phyloP scores from a whole-genome alignment of 2,113 vertebrate species.

The Salminus brasiliensis region DNA sequence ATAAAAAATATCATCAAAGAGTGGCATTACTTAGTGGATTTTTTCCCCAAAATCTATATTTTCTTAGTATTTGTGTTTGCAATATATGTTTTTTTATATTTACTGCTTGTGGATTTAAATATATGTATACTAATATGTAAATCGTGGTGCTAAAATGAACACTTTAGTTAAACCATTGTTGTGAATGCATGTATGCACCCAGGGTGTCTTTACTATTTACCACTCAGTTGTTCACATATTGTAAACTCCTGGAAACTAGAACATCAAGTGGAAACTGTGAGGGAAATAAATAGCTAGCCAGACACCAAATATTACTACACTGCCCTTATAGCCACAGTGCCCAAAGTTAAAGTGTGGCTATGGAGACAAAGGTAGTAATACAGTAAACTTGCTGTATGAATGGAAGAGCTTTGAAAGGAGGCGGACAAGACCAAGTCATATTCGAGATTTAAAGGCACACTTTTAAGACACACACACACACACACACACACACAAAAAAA shows the following conservation, averaged over 20 bases:
- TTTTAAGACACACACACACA: not conserved
- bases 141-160: no score
- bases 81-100: no score
- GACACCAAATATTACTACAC: conserved; percentile 10
- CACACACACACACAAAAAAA: conserved; percentile 24
- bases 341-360: conserved; percentile 43
- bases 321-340: conserved; percentile 27
- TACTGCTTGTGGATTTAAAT: no score
- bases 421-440: not conserved
- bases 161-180: no score
- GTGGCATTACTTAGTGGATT: no score
- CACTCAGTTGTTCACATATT: not conserved
- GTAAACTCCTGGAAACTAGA: conserved; percentile 9
- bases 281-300: conserved; percentile 32
- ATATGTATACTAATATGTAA: no score
- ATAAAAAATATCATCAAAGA: no score
- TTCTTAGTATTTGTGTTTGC: no score
- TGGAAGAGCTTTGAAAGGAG: not conserved
- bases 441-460: conserved; percentile 7
- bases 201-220: not conserved
- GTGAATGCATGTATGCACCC: no score
- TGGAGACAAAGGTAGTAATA: conserved; percentile 39
- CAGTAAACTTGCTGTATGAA: not conserved
- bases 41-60: no score
- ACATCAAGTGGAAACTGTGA: conserved; percentile 31